These are phyloP conservation scores for Xestia ashworthii DNA, from an alignment of 2,888 invertebrate genomes.

Conservation along the genomic window DNA sequence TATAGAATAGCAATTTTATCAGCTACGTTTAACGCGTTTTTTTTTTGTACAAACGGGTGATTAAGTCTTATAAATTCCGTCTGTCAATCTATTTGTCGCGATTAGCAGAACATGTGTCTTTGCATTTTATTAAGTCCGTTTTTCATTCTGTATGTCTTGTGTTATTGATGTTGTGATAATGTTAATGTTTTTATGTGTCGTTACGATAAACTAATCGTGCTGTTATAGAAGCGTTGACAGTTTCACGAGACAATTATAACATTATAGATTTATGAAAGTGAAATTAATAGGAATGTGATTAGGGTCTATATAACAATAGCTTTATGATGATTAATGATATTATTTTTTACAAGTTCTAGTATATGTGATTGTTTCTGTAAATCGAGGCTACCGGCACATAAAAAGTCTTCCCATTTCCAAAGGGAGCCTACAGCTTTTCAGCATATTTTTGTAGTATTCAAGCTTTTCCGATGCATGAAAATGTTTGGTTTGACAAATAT, in stretches of 20 bases:
- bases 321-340: slow-evolving; percentile 14
- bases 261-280: slow-evolving; percentile 33
- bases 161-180: slow-evolving; percentile 34
- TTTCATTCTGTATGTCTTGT: slow-evolving; percentile 8
- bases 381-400: background rate
- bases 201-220: slow-evolving; percentile 39
- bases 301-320: slow-evolving; percentile 22
- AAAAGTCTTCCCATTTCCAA: background rate
- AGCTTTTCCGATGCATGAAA: background rate
- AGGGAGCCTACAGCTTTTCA: background rate
- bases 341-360: background rate
- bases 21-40: background rate
- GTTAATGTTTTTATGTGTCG: slow-evolving; percentile 23
- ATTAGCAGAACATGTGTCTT: slow-evolving; percentile 33
- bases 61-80: slow-evolving; percentile 12
- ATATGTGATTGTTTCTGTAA: slow-evolving; percentile 9
- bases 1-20: background rate
- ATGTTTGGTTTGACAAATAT: background rate
- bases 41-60: slow-evolving; percentile 15
- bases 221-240: slow-evolving; percentile 27
- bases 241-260: slow-evolving; percentile 29
- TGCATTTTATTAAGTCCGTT: slow-evolving; percentile 39
- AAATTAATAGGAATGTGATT: slow-evolving; percentile 8
- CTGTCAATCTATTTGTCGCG: slow-evolving; percentile 22
- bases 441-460: background rate